Conservation (phyloP, 1,140 invertebrate species). For the Oryzaephilus surinamensis region DNA sequence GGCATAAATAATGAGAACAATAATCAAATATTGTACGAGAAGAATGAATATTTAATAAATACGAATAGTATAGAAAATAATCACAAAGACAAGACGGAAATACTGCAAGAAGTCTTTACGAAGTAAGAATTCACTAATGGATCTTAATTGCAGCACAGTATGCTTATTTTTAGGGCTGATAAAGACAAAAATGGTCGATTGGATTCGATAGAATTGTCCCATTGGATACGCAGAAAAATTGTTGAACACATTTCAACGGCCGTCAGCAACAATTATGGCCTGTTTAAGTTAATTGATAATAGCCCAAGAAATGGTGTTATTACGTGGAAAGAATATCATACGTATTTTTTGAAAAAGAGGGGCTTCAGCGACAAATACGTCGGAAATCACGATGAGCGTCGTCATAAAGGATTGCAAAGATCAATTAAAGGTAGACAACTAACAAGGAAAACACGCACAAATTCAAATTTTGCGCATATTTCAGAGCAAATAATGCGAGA, state of each 20-base stretch:
- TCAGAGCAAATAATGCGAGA: slow-evolving; percentile 61
- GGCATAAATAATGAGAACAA: slow-evolving; percentile 13
- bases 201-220: slow-evolving; percentile 53
- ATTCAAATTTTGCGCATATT: slow-evolving; percentile 8
- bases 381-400: slow-evolving; percentile 53
- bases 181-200: slow-evolving; percentile 48
- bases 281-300: slow-evolving; percentile 63
- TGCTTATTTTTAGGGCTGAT: slow-evolving; percentile 51
- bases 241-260: slow-evolving; percentile 64
- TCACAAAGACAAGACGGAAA: slow-evolving; percentile 35
- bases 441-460: neutral
- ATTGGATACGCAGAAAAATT: slow-evolving; percentile 64
- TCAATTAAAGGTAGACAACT: slow-evolving; percentile 37
- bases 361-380: slow-evolving; percentile 56
- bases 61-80: slow-evolving; percentile 28
- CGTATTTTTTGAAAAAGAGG: slow-evolving; percentile 56
- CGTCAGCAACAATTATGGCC: slow-evolving; percentile 56
- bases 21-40: slow-evolving; percentile 20
- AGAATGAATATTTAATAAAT: slow-evolving; percentile 33
- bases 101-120: slow-evolving; percentile 42
- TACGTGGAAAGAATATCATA: slow-evolving; percentile 70
- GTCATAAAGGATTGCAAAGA: slow-evolving; percentile 43
- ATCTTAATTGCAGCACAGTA: neutral
- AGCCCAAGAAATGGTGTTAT: slow-evolving; percentile 65
- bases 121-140: slow-evolving; percentile 25